Evolutionary conservation across 2,888 invertebrate genomes (phyloP).

Genomic region (Sphinx pinastri): DNA sequence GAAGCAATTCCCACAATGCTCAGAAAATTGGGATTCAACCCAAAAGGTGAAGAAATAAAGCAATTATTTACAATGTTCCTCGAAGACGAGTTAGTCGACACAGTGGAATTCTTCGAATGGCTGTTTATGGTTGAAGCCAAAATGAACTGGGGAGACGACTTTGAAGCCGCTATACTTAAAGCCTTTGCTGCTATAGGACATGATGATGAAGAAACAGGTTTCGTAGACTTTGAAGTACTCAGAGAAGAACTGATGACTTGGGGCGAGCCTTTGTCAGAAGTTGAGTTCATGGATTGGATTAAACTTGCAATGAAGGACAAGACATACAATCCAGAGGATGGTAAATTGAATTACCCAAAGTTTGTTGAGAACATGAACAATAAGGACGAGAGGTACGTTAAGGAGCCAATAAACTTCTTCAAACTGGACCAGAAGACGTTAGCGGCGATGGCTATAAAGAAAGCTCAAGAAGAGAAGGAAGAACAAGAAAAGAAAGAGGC

Average conservation of each 20-base stretch:
- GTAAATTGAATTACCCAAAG: slow-evolving; percentile 60
- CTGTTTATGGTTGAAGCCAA: slow-evolving; percentile 77
- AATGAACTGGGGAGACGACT: slow-evolving; percentile 72
- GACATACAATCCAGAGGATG: slow-evolving; percentile 59
- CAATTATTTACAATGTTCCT: slow-evolving; percentile 61
- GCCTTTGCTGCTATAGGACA: slow-evolving; percentile 69
- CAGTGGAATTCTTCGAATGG: slow-evolving; percentile 71
- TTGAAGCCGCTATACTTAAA: slow-evolving; percentile 63
- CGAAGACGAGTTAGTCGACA: slow-evolving; percentile 74
- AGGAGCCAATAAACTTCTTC: slow-evolving; percentile 75
- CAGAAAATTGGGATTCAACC: slow-evolving; percentile 73
- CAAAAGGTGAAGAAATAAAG: slow-evolving; percentile 64
- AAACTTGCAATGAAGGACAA: slow-evolving; percentile 67
- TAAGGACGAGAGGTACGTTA: slow-evolving; percentile 63
- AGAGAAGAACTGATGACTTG: slow-evolving; percentile 65
- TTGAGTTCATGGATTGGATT: slow-evolving; percentile 69
- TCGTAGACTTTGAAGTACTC: slow-evolving; percentile 60
- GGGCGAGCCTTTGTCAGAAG: slow-evolving; percentile 70
- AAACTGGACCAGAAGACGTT: slow-evolving; percentile 76
- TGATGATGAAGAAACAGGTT: slow-evolving; percentile 67
- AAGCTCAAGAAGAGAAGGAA: slow-evolving; percentile 64
- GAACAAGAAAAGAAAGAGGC: slow-evolving; percentile 67
- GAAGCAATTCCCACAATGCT: slow-evolving; percentile 66
- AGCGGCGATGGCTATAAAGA: slow-evolving; percentile 71
- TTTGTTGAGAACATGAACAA: slow-evolving; percentile 76